Evolutionary conservation across 2,888 invertebrate genomes (phyloP), one percentile per base, ranked within the genome.

Genomic region (Euproctis similis): DNA sequence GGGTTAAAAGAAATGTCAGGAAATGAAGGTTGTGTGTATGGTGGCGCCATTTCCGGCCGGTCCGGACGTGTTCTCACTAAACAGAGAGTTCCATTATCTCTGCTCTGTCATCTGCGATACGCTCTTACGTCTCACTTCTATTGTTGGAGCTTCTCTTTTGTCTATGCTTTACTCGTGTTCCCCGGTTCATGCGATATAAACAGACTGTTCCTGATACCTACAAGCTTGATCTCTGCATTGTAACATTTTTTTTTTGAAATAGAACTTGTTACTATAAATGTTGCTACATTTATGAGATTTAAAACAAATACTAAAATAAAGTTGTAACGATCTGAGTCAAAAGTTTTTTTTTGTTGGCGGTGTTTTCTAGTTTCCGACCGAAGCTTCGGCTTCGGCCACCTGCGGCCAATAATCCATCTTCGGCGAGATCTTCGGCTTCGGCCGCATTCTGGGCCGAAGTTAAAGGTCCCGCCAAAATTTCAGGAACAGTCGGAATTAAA

Each of bases 1-100:
- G 38, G 28, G 53, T 57, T 62, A 70, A 72, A 70, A 69, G 67
- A 64, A 59, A 59, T 50, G 51, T 34, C 58, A 59, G 78, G 78
- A 78, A 78, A 80, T 80, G 73, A 76, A 72, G 71, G 73, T 70
- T 74, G 76, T 76, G 73, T 71, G 64, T 56, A 61, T 71, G 65
- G 61, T 52, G 68, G 46, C 49, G 59, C 62, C 73, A 77, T 76
- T 77, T 78, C 77, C 77, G 64, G 52, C 48, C 60, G 57, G 56
- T 34, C 67, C 68, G 69, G 73, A 68, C 59, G 48, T 41, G 51
- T 50, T 56, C 46, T 63, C 59, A 54, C 70, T 64, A 62, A 68
- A 67, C 66, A 69, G 45, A 52, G 46, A 45, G 46, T 47, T 57
- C 66, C 59, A 66, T 71, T 70, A 67, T 68, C 65, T 46, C 53